phyloP scores from a whole-genome alignment of 1,140 invertebrate genomes.

The Bombus affinis region DNA sequence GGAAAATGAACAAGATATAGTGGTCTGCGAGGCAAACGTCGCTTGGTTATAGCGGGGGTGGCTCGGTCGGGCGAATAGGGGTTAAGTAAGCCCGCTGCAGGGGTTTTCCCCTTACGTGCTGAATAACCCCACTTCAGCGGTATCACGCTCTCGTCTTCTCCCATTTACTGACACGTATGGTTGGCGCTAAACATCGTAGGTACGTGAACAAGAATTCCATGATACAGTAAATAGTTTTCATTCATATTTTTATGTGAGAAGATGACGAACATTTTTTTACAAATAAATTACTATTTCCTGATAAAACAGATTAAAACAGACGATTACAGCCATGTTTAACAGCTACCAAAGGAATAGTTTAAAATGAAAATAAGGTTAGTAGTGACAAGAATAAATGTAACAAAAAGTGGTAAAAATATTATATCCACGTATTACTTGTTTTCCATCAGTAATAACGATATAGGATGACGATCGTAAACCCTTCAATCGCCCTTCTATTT shows the following conservation, averaged over 20 bases:
- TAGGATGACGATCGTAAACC: neutral
- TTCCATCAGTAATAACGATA: neutral
- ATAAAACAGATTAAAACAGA: neutral
- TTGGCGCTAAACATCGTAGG: neutral
- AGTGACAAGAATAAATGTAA: neutral
- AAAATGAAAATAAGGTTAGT: neutral
- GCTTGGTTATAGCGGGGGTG: neutral
- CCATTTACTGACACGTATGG: conserved; percentile 5
- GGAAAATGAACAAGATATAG: conserved; percentile 11
- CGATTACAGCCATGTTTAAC: no score
- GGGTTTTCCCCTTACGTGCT: neutral
- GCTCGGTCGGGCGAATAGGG: neutral
- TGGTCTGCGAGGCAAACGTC: neutral
- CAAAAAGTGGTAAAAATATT: neutral
- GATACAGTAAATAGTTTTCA: neutral
- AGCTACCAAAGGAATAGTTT: neutral
- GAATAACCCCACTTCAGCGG: neutral
- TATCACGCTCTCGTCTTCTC: neutral
- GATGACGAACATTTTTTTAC: neutral
- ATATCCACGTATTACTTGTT: neutral
- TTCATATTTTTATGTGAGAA: no score
- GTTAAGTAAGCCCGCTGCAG: conserved; percentile 9
- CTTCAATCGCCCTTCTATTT: conserved; percentile 31
- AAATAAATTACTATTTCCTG: neutral
- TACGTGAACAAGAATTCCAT: conserved; percentile 6